Conservation (phyloP, 2,888 invertebrate genomes). For the Noctua pronuba region DNA sequence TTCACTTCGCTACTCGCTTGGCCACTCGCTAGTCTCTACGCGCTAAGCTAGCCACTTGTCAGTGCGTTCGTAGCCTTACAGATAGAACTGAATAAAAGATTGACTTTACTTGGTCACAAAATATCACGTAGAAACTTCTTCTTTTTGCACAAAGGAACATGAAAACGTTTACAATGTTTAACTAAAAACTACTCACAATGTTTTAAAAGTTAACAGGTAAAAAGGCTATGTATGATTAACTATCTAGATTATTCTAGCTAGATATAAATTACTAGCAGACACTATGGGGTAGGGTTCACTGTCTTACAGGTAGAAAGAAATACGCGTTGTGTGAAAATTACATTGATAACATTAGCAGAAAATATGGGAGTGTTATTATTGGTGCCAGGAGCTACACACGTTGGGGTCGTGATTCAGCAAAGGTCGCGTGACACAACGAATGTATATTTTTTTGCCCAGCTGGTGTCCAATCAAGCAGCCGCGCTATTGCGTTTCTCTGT, state of each 20-base stretch:
- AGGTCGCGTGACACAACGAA: neutral
- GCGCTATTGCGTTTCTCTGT: too few species aligned
- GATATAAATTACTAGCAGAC: slow-evolving; percentile 61
- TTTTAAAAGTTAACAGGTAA: slow-evolving; percentile 43
- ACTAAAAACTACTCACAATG: neutral
- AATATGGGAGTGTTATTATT: slow-evolving; percentile 23
- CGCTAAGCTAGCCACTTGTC: neutral
- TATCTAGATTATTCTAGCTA: slow-evolving; percentile 63
- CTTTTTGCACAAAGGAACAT: neutral
- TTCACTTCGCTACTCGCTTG: neutral
- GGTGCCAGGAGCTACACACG: neutral
- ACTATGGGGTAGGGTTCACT: slow-evolving; percentile 14
- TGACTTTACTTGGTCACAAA: neutral
- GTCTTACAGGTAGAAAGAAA: slow-evolving; percentile 38
- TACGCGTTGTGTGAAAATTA: slow-evolving; percentile 36
- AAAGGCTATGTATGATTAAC: slow-evolving; percentile 32
- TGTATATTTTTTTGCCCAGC: neutral
- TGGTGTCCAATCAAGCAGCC: neutral
- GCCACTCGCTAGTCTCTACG: too few species aligned
- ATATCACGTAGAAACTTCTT: neutral
- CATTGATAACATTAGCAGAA: slow-evolving; percentile 13
- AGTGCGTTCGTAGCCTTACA: neutral
- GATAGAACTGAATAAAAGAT: neutral
- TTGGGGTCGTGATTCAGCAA: neutral
- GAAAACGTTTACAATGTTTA: neutral